Conservation (phyloP, 1,140 invertebrate species). For the Papilio dardanus region DNA sequence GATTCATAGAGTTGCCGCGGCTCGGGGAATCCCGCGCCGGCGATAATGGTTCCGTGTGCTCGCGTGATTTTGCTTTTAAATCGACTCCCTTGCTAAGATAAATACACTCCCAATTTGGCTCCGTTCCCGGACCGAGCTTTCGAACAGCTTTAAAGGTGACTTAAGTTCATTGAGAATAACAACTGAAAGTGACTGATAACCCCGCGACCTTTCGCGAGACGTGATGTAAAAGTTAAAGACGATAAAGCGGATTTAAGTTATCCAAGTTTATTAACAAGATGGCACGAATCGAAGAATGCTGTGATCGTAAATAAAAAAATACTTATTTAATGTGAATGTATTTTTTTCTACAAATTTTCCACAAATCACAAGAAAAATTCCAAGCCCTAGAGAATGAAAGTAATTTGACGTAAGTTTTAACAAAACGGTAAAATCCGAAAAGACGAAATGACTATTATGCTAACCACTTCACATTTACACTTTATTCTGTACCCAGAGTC, state of each 20-base stretch:
- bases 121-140: conserved; percentile 66
- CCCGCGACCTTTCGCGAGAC: conserved; percentile 48
- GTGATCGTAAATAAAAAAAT: not conserved
- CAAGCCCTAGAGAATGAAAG: not conserved
- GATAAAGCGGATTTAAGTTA: conserved; percentile 8
- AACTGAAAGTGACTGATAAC: conserved; percentile 65
- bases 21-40: conserved; percentile 74
- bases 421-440: not conserved
- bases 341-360: too few species aligned
- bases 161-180: conserved; percentile 68
- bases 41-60: conserved; percentile 79
- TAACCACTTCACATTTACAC: not conserved
- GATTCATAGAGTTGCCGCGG: conserved; percentile 81
- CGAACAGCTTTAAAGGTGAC: conserved; percentile 67
- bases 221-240: conserved; percentile 33
- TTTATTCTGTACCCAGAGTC: not conserved
- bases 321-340: too few species aligned
- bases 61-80: conserved; percentile 81
- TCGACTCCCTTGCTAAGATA: conserved; percentile 76
- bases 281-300: not conserved
- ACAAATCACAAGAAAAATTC: not conserved
- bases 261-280: not conserved
- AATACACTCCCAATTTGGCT: conserved; percentile 76
- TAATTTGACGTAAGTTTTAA: not conserved
- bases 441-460: not conserved